These are phyloP conservation scores for Pelecanus crispus DNA, from an alignment of 2,113 vertebrate species.

Conservation along the genomic window DNA sequence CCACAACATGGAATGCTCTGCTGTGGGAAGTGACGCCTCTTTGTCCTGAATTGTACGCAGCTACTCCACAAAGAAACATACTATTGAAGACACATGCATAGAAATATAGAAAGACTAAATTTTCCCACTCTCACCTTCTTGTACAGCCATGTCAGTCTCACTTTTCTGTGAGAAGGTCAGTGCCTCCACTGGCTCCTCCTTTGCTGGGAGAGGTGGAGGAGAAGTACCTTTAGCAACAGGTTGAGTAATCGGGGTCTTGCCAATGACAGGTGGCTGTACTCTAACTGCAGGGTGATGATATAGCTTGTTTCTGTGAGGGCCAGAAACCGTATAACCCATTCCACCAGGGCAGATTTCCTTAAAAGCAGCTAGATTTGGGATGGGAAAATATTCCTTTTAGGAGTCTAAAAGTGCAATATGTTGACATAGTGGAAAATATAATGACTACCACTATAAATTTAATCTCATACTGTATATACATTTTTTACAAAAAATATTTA, in stretches of 20 bases:
- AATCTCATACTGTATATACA: conserved; percentile 39
- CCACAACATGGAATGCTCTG: neutral
- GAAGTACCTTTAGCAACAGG: conserved; percentile 83
- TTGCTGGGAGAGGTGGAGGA: conserved; percentile 85
- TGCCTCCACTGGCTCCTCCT: conserved; percentile 88
- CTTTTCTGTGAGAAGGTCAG: conserved; percentile 83
- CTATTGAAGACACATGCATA: conserved; percentile 25
- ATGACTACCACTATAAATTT: conserved; percentile 68
- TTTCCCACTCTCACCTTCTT: conserved; percentile 76
- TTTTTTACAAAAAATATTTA: neutral
- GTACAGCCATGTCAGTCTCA: conserved; percentile 74
- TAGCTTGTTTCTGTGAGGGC: conserved; percentile 85
- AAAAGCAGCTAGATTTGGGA: conserved; percentile 89
- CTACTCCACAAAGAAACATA: neutral
- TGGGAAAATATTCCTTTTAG: conserved; percentile 83
- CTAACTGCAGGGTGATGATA: conserved; percentile 83
- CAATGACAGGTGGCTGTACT: conserved; percentile 77
- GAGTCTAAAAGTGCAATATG: conserved; percentile 78
- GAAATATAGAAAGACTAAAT: conserved; percentile 6
- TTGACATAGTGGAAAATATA: conserved; percentile 79
- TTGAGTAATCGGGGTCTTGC: conserved; percentile 80
- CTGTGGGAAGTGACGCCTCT: neutral
- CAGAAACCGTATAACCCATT: conserved; percentile 97
- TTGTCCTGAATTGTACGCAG: neutral
- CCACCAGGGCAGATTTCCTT: conserved; percentile 99